Base-by-base conservation (phyloP, 2,113 vertebrate genomes). In the Pelvicachromis taeniatus region DNA sequence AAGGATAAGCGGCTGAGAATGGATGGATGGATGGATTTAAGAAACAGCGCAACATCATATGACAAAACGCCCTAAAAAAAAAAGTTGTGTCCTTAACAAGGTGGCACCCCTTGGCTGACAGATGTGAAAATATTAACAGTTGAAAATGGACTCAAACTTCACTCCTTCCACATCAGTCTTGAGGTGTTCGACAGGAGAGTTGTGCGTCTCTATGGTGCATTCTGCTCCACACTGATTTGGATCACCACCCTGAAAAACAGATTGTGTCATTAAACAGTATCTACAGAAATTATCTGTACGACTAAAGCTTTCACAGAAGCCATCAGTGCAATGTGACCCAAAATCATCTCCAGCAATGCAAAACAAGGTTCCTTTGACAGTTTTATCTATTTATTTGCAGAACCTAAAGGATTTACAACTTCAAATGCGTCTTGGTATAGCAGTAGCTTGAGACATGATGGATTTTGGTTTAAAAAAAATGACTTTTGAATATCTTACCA, bases 21-120 rank as follows among this genome's bases (percentile, higher is more conserved):
- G n/a, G n/a, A n/a, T n/a, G n/a, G n/a, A n/a, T n/a, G n/a, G n/a
- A n/a, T n/a, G n/a, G n/a, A n/a, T n/a, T n/a, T n/a, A n/a, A n/a
- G n/a, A n/a, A n/a, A n/a, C n/a, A n/a, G n/a, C n/a, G 73, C 87
- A 77, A 86, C 50, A 80, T 89, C 87, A 78, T 85, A 91, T 7
- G 58, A 56, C 52, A 93, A 80, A 56, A 83, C 4, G 11, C 85
- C 84, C 31, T 89, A 82, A 78, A 85, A 92, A 26, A 91, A 35
- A n/a, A n/a, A n/a, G 73, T 92, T 65, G 50, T 88, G 84, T 14
- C 92, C 77, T 7, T 91, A 53, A 50, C 80, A 90, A 80, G 85
- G 63, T 55, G 85, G 86, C 35, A 90, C 65, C 48, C 89, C 80
- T 75, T n/a, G 85, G 87, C 38, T 78, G 77, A 55, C 85, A 88